A percentile compares a stretch with the other conserved stretches of the same genome.
phyloP scores from a whole-genome alignment of 1,140 invertebrate genomes.

The Laodelphax striatellus region DNA sequence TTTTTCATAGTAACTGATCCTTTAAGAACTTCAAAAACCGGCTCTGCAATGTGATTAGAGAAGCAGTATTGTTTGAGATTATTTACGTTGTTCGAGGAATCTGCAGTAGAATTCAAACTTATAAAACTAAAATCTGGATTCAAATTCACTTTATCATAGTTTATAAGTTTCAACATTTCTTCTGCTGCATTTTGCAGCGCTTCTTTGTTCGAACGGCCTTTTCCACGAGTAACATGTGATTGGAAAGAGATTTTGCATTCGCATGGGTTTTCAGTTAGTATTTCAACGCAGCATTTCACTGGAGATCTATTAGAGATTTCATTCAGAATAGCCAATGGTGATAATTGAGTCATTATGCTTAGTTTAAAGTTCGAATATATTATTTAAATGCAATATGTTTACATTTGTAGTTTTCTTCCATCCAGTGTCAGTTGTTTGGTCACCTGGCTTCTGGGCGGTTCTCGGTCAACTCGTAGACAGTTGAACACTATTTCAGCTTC shows the following conservation, averaged over 20 bases:
- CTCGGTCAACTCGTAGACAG: conserved; percentile 59
- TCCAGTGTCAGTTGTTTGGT: conserved; percentile 47
- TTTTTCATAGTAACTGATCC: too few species aligned
- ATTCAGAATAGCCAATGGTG: not conserved
- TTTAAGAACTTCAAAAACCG: too few species aligned
- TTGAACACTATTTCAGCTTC: conserved; percentile 61
- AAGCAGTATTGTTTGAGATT: too few species aligned
- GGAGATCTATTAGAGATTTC: not conserved
- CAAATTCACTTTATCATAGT: too few species aligned
- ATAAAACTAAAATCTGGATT: too few species aligned
- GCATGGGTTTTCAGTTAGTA: not conserved
- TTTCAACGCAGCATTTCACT: not conserved
- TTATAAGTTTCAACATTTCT: too few species aligned
- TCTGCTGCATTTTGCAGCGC: too few species aligned
- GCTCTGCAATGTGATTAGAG: too few species aligned
- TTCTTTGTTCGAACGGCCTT: too few species aligned
- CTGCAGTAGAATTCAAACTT: too few species aligned
- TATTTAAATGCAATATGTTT: conserved; percentile 27
- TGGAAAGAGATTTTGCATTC: not conserved
- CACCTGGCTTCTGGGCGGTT: conserved; percentile 56
- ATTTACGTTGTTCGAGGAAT: too few species aligned
- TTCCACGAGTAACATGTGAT: too few species aligned
- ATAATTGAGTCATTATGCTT: not conserved
- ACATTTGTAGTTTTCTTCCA: conserved; percentile 47
- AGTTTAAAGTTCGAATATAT: not conserved